Evolutionary conservation across 2,113 vertebrate species (phyloP).

Genomic region (Clarias batrachus): DNA sequence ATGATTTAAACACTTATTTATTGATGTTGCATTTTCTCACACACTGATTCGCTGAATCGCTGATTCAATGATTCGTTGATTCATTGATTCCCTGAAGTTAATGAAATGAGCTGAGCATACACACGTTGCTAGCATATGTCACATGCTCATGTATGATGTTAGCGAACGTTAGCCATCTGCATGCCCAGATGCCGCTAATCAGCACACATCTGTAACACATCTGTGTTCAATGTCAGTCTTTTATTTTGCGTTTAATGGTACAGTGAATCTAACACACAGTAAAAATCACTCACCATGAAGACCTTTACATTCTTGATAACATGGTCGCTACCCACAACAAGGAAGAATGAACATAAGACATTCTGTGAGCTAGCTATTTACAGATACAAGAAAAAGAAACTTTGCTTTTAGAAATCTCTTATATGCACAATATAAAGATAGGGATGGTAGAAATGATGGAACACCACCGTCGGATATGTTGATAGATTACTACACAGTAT

Average conservation of each 20-base stretch:
- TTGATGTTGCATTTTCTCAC: neutral
- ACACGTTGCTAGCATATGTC: neutral
- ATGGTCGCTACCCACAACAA: neutral
- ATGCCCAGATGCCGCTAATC: neutral
- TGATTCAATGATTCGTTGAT: neutral
- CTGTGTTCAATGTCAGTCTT: neutral
- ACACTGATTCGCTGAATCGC: neutral
- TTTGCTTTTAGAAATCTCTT: neutral
- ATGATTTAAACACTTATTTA: neutral
- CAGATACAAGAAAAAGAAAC: neutral
- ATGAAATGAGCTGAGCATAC: neutral
- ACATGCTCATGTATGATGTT: neutral
- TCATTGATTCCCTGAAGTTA: neutral
- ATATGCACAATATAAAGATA: neutral
- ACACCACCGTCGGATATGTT: too few species aligned
- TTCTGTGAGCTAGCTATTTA: neutral
- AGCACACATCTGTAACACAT: neutral
- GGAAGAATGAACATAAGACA: neutral
- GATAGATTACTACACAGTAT: too few species aligned
- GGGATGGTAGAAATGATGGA: too few species aligned
- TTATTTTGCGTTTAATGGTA: neutral
- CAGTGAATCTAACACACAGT: neutral
- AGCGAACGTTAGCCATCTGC: neutral
- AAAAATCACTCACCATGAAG: neutral
- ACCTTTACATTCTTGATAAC: neutral